A percentile compares a stretch with the other conserved stretches of the same genome.
Evolutionary conservation across 2,888 invertebrate genomes (phyloP).

Genomic region (Anodontia alba): DNA sequence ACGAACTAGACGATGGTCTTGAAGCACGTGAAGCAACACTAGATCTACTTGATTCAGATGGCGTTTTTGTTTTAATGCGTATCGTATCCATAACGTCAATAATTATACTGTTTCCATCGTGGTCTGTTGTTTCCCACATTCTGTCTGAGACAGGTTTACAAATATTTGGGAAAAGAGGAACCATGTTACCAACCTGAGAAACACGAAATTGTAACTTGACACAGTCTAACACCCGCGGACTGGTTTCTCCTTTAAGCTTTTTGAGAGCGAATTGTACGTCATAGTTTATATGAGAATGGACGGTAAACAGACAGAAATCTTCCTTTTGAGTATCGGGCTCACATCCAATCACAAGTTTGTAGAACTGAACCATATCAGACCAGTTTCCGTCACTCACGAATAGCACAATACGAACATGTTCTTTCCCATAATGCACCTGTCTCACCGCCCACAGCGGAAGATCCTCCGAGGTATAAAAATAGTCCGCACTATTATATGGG

Average conservation of each 20-base stretch:
- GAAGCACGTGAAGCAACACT: conserved; percentile 21
- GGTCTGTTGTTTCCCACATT: conserved; percentile 79
- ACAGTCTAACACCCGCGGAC: conserved; percentile 64
- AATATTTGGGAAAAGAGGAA: conserved; percentile 79
- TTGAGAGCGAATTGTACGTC: conserved; percentile 81
- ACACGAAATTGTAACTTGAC: conserved; percentile 77
- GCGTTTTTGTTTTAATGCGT: conserved; percentile 46
- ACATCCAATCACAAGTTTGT: conserved; percentile 74
- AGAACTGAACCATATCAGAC: conserved; percentile 79
- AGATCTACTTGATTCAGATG: conserved; percentile 25
- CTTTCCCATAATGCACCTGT: conserved; percentile 81
- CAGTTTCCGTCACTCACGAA: conserved; percentile 77
- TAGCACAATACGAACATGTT: conserved; percentile 76
- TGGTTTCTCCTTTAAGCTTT: conserved; percentile 67
- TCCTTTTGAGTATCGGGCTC: conserved; percentile 72
- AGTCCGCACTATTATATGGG: conserved; percentile 78
- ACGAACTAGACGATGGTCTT: conserved; percentile 23
- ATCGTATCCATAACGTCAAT: conserved; percentile 65
- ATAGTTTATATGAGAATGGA: conserved; percentile 73
- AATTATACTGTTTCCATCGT: conserved; percentile 79
- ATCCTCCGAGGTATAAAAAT: conserved; percentile 76
- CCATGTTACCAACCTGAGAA: conserved; percentile 76
- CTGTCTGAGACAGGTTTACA: conserved; percentile 76
- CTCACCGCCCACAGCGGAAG: conserved; percentile 80
- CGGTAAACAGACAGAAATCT: conserved; percentile 80